Evolutionary conservation across 1,140 invertebrate genomes (phyloP).

Genomic region (Paraescarpia echinospica): DNA sequence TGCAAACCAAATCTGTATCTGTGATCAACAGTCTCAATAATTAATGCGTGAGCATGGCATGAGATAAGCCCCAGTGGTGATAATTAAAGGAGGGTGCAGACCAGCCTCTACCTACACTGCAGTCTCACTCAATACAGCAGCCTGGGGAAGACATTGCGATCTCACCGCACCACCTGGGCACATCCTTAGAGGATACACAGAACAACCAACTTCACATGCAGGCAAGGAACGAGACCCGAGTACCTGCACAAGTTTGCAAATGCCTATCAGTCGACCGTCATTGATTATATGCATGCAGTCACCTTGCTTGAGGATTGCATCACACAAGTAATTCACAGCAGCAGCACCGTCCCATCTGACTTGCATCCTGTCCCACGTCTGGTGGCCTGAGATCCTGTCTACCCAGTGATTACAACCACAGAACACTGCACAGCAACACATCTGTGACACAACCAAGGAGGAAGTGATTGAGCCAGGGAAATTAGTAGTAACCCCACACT

Average conservation of each 20-base stretch:
- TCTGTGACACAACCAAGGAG: neutral
- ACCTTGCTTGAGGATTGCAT: neutral
- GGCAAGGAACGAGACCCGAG: neutral
- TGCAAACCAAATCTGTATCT: slow-evolving; percentile 1
- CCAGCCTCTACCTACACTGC: neutral
- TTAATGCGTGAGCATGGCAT: neutral
- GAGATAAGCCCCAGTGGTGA: neutral
- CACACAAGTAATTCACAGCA: neutral
- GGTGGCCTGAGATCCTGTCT: neutral
- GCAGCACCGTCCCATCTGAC: neutral
- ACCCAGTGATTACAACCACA: neutral
- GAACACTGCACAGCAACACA: neutral
- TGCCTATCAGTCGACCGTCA: neutral
- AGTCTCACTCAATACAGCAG: neutral
- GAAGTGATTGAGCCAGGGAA: neutral
- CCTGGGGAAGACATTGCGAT: neutral
- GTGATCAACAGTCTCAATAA: neutral
- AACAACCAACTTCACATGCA: neutral
- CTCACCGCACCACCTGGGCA: neutral
- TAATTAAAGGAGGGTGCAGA: neutral
- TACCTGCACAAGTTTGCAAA: neutral
- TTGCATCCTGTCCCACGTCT: neutral
- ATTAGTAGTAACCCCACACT: neutral
- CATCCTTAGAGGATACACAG: neutral
- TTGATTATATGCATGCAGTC: neutral